Percentiles rank a stretch among this genome's conserved stretches.
phyloP scores from a whole-genome alignment of 1,140 invertebrate species.

The Bilobella aurantiaca region DNA sequence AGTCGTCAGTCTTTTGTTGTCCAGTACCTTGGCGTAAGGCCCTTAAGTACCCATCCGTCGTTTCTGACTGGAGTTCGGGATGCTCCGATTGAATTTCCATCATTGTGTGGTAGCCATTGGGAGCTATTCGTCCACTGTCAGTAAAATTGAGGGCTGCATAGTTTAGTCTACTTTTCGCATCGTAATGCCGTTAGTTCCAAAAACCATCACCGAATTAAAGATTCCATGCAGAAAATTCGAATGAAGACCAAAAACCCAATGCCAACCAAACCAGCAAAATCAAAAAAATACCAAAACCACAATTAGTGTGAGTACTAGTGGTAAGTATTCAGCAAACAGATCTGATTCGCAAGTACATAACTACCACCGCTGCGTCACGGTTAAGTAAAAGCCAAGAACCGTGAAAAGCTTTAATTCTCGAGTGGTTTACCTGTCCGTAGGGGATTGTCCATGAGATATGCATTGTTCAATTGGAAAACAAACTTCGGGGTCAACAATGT shows the following conservation, averaged over 20 bases:
- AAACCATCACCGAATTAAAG: neutral
- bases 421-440: no score
- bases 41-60: neutral
- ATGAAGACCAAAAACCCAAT: neutral
- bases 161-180: constrained; percentile 23
- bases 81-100: neutral
- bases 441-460: neutral
- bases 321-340: no score
- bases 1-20: constrained; percentile 11
- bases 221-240: neutral
- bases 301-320: no score
- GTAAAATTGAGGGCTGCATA: constrained; percentile 31
- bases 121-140: constrained; percentile 12
- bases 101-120: constrained; percentile 23
- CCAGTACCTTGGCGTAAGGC: neutral
- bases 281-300: no score
- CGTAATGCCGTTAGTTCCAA: neutral
- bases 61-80: neutral
- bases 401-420: no score
- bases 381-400: no score
- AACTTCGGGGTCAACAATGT: constrained; percentile 15
- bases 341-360: no score
- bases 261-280: neutral
- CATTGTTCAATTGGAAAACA: neutral
- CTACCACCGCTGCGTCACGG: no score